These are phyloP conservation scores for Nipponacmea schrenckii DNA, from an alignment of 2,888 invertebrate genomes.

Conservation along the genomic window DNA sequence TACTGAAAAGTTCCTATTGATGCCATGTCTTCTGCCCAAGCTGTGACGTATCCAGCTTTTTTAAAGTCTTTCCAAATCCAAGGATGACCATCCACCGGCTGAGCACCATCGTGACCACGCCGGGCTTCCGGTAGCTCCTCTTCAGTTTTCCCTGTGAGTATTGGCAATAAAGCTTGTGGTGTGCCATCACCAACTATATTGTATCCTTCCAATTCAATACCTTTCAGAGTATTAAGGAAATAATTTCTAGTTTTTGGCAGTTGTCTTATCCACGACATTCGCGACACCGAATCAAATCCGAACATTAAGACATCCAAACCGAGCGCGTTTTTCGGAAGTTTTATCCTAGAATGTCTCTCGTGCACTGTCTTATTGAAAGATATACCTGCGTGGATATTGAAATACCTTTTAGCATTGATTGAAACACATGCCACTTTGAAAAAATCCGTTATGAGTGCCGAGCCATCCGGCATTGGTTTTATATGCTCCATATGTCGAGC, in stretches of 20 bases:
- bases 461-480: slow-evolving; percentile 45
- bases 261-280: slow-evolving; percentile 73
- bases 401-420: slow-evolving; percentile 72
- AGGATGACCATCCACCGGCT: slow-evolving; percentile 81
- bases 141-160: slow-evolving; percentile 82
- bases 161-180: slow-evolving; percentile 80
- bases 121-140: slow-evolving; percentile 88
- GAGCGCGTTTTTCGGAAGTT: slow-evolving; percentile 65
- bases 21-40: slow-evolving; percentile 88
- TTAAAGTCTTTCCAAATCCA: slow-evolving; percentile 86
- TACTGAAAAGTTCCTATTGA: slow-evolving; percentile 89
- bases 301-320: slow-evolving; percentile 83
- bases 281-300: slow-evolving; percentile 88
- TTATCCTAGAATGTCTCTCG: slow-evolving; percentile 12
- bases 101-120: slow-evolving; percentile 74
- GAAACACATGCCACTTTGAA: slow-evolving; percentile 59
- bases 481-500: slow-evolving; percentile 40
- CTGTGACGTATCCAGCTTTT: slow-evolving; percentile 72
- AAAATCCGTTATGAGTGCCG: slow-evolving; percentile 53
- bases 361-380: slow-evolving; percentile 36
- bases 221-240: slow-evolving; percentile 53
- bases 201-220: slow-evolving; percentile 75
- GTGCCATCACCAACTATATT: slow-evolving; percentile 70
- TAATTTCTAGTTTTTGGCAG: slow-evolving; percentile 60
- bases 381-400: slow-evolving; percentile 76